Evolutionary conservation across 1,140 invertebrate genomes (phyloP).

Genomic region (Megalopta genalis): DNA sequence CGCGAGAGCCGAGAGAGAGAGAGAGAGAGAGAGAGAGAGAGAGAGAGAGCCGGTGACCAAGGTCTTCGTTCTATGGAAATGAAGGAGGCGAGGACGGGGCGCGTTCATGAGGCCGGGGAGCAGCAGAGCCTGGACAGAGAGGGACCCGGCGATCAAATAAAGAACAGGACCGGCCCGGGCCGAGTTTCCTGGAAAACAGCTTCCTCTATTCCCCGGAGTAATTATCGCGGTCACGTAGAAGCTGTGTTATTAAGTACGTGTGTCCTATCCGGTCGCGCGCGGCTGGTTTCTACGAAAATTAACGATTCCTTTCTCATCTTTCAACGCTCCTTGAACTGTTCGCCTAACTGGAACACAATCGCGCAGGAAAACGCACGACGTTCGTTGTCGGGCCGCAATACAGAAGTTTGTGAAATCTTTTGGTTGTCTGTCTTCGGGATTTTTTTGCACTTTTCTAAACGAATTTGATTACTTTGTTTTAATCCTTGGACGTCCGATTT

Average conservation of each 20-base stretch:
- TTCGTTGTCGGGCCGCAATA: too few species aligned
- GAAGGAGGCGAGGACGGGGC: slow-evolving; percentile 20
- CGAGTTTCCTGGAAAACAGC: slow-evolving; percentile 7
- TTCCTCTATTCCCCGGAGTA: background rate
- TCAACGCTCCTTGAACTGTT: too few species aligned
- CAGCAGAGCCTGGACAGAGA: background rate
- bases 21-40: too few species aligned
- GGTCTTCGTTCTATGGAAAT: slow-evolving; percentile 60
- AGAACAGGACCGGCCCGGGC: background rate
- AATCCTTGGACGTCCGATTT: too few species aligned
- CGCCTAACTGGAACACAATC: too few species aligned
- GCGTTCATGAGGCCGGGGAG: background rate
- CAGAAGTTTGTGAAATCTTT: too few species aligned
- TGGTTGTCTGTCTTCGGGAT: too few species aligned
- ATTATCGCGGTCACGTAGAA: slow-evolving; percentile 31
- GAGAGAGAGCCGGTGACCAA: slow-evolving; percentile 13
- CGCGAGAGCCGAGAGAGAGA: background rate
- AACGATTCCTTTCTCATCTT: background rate
- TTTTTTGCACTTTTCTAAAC: too few species aligned
- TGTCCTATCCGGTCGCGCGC: background rate
- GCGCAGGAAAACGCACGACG: too few species aligned
- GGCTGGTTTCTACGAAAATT: background rate
- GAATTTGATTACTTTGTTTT: too few species aligned
- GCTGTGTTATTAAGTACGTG: slow-evolving; percentile 26
- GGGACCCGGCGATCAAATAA: background rate